Evolutionary conservation across 1,140 invertebrate species (phyloP).

Genomic region (Pseudobourletiella spinata): DNA sequence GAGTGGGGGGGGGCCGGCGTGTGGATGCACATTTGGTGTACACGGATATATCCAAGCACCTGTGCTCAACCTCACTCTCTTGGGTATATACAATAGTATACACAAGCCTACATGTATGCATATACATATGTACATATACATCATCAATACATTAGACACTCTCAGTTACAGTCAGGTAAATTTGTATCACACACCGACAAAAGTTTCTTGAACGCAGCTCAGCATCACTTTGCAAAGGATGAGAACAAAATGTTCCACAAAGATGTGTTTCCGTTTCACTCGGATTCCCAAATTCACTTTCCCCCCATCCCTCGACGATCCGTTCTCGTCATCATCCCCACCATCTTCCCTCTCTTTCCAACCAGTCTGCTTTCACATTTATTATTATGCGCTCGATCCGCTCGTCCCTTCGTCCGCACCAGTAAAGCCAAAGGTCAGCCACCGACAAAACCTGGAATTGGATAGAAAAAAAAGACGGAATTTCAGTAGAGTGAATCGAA

Average conservation of each 20-base stretch:
- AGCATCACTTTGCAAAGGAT: constrained; percentile 17
- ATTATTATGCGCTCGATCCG: too few species aligned
- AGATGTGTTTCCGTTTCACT: background rate
- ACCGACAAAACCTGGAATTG: too few species aligned
- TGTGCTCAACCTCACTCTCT: too few species aligned
- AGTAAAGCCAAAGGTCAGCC: background rate
- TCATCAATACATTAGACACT: constrained; percentile 10
- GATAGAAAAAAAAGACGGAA: background rate
- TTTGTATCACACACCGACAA: constrained; percentile 24
- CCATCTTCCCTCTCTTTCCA: background rate
- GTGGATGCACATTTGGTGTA: too few species aligned
- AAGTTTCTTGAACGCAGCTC: constrained; percentile 21
- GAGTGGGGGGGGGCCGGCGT: too few species aligned
- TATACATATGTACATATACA: background rate
- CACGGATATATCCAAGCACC: too few species aligned
- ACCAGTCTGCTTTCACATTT: background rate
- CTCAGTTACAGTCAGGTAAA: constrained; percentile 22
- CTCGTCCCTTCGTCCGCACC: too few species aligned
- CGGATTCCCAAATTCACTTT: background rate
- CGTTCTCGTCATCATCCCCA: background rate
- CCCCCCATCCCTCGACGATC: background rate
- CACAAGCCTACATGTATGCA: background rate
- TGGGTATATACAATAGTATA: too few species aligned
- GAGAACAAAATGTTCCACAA: background rate
- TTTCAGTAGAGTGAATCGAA: background rate